Base-by-base conservation (phyloP, 1,140 invertebrate species). In the Pentalonia nigronervosa region DNA sequence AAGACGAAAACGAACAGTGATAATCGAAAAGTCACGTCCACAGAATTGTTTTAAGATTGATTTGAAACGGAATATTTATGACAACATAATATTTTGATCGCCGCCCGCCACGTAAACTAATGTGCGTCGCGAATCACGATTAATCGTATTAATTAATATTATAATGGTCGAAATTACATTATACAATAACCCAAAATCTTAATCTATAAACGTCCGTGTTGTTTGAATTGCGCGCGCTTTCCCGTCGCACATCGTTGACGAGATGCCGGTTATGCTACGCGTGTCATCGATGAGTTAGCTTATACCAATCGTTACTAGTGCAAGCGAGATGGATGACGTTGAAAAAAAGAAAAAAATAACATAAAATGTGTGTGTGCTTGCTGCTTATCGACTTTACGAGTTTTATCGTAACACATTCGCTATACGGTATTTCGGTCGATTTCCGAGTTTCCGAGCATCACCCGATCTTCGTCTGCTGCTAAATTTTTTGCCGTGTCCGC, bases 381-480 rank as follows among this genome's bases (percentile, higher is more conserved):
- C 56, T 30, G 50, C 50, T 93, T 93, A 93, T 93, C 91, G 91
- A 93, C 91, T 93, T 93, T 93, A 86, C 6, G 9, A 93, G 34
- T 93, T 84, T 93, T 93, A 93, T 93, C 91, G 91, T 83, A 47
- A 47, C 23, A 47, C 67, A 50, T 76, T 91, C 56, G 8, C 30
- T 34, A 50, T 47, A 41, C 81, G 48, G 47, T 48, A 48, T 48
- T 48, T 9, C 47, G 47, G 81, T 83, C 60, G 91, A 81, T 92
- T 83, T 81, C 41, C 14, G 23, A 25, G 25, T 30, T 48, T 92
- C 89, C 20, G 41, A 30, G 23, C 67, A n/a, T n/a, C n/a, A n/a
- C n/a, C n/a, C n/a, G n/a, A 86, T 47, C 34, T 30, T 47, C 30
- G 67, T 91, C 30, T n/a, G 1, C 25, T 23, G 90, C 25, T 76